Evolutionary conservation across 2,113 vertebrate species (phyloP), one percentile per base, ranked within the genome.

Genomic region (Myrmecophaga tridactyla): DNA sequence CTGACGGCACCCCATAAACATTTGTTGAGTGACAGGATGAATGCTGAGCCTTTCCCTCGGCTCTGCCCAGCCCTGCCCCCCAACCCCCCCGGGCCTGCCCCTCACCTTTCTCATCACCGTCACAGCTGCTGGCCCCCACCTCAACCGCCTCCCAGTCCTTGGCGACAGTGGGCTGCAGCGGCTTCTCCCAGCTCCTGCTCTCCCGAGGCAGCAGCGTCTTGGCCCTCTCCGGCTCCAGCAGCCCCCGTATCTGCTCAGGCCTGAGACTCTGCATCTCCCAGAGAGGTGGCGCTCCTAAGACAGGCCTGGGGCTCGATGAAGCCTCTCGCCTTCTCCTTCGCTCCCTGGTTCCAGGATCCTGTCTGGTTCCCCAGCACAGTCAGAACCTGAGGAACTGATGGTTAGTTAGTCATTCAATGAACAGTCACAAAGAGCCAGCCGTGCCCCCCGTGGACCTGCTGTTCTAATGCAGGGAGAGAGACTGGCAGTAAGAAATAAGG

Each of bases 61-160:
- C 53, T 46, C 70, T 7, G 36, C 10, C 1, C 0, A 4, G 6
- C 34, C n/a, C n/a, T n/a, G n/a, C 5, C 0, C n/a, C 27, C 31
- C 7, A 5, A n/a, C 39, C 29, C 60, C 46, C 48, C 2, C 0
- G 4, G 36, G 41, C n/a, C 0, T 3, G 9, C 18, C 63, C 21
- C 96, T 97, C 69, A 97, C 97, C 97, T 96, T 39, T 95, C 70
- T 91, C 72, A 0, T 94, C 76, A 0, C 69, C 21, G 7, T 84
- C 76, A 2, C 58, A 34, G 76, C 51, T 5, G 5, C 73, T 25
- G 34, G 70, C 25, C 51, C 94, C 95, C 0, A 94, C 78, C 69
- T 96, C 91, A 86, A 96, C 93, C 0, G 93, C 92, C 78, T 89
- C 93, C 96, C 96, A 96, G 78, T 86, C 94, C 18, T 82, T 39